Conservation (phyloP, 2,797 vertebrate genomes). For the Tragelaphus eurycerus region DNA sequence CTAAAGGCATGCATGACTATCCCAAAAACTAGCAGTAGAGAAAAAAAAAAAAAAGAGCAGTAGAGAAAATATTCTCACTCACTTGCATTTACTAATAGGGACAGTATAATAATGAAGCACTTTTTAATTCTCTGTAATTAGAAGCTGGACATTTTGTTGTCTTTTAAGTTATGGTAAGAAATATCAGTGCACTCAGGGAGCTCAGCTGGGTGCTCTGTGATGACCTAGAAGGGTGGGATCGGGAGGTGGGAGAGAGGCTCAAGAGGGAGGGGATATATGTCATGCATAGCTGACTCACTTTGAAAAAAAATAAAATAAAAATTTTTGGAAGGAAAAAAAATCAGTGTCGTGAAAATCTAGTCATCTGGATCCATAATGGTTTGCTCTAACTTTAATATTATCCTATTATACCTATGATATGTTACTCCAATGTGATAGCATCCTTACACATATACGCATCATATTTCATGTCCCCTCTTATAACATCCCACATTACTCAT, state of each 20-base stretch:
- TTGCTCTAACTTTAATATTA: neutral
- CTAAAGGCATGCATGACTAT: neutral
- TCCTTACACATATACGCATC: neutral
- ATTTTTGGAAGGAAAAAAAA: neutral
- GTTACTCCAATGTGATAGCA: neutral
- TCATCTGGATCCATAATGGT: neutral
- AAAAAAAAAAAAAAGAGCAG: neutral
- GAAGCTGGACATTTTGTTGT: neutral
- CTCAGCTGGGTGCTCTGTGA: neutral
- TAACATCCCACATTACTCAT: neutral
- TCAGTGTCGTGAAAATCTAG: neutral
- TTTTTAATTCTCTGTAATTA: neutral
- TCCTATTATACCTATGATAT: neutral
- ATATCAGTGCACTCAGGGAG: neutral
- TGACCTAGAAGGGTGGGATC: neutral
- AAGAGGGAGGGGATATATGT: neutral
- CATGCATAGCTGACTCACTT: neutral
- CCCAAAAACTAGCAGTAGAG: neutral
- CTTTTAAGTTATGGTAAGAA: neutral
- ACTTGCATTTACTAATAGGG: neutral
- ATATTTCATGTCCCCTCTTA: neutral
- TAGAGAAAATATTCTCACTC: neutral
- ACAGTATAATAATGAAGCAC: neutral
- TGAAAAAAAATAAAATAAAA: neutral
- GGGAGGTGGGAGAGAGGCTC: neutral